Evolutionary conservation across 1,140 invertebrate genomes (phyloP), one percentile per base, ranked within the genome.

Genomic region (Drosophila pectinifera): DNA sequence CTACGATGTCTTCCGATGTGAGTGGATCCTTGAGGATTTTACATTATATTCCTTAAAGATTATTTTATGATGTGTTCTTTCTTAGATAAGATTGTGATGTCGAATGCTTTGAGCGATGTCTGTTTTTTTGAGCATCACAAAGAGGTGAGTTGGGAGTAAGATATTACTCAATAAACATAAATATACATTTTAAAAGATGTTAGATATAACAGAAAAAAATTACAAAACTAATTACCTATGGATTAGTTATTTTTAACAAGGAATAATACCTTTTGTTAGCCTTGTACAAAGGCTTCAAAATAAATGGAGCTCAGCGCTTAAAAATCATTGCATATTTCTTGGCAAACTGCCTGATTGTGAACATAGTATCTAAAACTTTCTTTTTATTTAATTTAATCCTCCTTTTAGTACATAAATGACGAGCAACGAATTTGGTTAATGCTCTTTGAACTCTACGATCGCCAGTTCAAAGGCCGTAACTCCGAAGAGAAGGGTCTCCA

Each of bases 1-100:
- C 79, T 96, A 96, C 84, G 96, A 96, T 80, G 95, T 96, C 3
- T 95, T 96, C 59, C 92, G 96, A 89, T 96, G 96, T 96, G 93
- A 94, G 95, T 93, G 2, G 22, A 96, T 96, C 95, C 92, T 95
- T 68, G 92, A 94, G 49, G 94, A 95, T 2, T 95, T 95, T 70
- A 4, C 8, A 22, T 41, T 16, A 4, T 11, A 0, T 16, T 20
- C 1, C n/a, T 14, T 8, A 20, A 16, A n/a, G n/a, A n/a, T n/a
- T n/a, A n/a, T n/a, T n/a, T n/a, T n/a, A n/a, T n/a, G n/a, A n/a
- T n/a, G n/a, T n/a, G n/a, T n/a, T n/a, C n/a, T n/a, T 5, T 53
- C 55, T 0, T 42, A 96, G 96, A 95, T 93, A 96, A 95, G 89
- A 93, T 93, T 24, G 94, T 96, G 43, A 89, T 96, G 45, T 93